Evolutionary conservation across 2,113 vertebrate species (phyloP).

Genomic region (Rhineura floridana): DNA sequence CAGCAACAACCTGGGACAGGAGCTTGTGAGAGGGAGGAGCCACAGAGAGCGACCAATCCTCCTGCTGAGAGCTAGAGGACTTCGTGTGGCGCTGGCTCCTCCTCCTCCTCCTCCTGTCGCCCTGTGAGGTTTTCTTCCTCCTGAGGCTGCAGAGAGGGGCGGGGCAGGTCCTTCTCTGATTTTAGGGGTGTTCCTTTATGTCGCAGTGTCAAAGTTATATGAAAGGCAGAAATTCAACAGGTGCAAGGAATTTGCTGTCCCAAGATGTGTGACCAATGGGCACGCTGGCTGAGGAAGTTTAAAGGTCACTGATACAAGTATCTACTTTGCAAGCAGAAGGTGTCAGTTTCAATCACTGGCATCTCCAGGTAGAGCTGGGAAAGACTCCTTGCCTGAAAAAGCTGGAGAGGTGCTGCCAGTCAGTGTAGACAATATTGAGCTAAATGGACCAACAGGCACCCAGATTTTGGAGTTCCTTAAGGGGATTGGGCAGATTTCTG

Average conservation of each 20-base stretch:
- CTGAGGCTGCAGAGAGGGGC: neutral
- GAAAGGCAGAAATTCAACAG: neutral
- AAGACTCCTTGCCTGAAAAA: too few relatives aligned
- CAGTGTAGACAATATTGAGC: too few relatives aligned
- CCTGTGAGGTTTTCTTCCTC: conserved; percentile 3
- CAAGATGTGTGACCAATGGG: too few relatives aligned
- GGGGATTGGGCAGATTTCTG: neutral
- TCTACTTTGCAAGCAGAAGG: too few relatives aligned
- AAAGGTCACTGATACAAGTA: too few relatives aligned
- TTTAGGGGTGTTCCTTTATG: neutral
- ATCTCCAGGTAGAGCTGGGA: too few relatives aligned
- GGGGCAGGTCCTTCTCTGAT: neutral
- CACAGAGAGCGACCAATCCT: neutral
- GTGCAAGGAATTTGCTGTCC: neutral
- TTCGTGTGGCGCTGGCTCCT: conserved; percentile 58
- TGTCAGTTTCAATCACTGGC: too few relatives aligned
- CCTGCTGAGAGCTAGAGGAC: neutral
- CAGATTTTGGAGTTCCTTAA: too few relatives aligned
- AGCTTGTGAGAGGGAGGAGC: neutral
- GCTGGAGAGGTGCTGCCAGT: too few relatives aligned
- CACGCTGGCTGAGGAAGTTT: too few relatives aligned
- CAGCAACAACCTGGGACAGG: conserved; percentile 14
- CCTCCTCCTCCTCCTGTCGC: conserved; percentile 38
- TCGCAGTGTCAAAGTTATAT: neutral
- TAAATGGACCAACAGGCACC: too few relatives aligned